These are phyloP conservation scores for Brachyalestes nurse DNA, from an alignment of 2,797 vertebrate genomes.

Conservation along the genomic window DNA sequence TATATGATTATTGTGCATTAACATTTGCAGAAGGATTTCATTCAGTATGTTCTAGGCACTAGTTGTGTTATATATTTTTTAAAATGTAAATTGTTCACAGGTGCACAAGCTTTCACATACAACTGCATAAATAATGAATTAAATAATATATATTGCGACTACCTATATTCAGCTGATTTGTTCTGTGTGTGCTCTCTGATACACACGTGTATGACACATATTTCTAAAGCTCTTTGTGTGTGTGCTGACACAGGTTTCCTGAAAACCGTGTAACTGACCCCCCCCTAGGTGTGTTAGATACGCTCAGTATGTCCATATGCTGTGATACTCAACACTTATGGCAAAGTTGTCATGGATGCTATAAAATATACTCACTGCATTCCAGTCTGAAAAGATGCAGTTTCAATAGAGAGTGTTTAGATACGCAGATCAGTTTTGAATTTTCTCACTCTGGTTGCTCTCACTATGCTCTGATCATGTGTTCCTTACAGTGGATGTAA, in stretches of 20 bases:
- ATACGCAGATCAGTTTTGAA: not conserved
- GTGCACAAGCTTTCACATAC: no score
- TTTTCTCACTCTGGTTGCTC: not conserved
- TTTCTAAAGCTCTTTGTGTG: no score
- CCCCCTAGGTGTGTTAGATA: not conserved
- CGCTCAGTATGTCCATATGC: not conserved
- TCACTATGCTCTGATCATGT: not conserved
- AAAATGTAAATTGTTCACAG: no score
- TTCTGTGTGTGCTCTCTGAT: not conserved
- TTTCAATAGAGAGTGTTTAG: not conserved
- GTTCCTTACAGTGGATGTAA: not conserved
- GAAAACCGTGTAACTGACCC: no score
- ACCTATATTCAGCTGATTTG: no score
- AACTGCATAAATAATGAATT: no score
- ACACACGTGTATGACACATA: not conserved
- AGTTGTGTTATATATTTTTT: no score
- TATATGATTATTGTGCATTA: no score
- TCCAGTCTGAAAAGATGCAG: not conserved
- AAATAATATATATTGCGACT: no score
- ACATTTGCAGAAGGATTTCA: no score
- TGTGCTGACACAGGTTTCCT: no score
- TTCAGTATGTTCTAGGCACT: no score
- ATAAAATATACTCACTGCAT: not conserved
- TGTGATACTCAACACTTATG: not conserved
- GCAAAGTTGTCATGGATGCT: not conserved